A percentile compares a stretch with the other conserved stretches of the same genome.
These are phyloP conservation scores for Thymallus thymallus DNA, from an alignment of 2,113 vertebrate genomes.

Conservation along the genomic window DNA sequence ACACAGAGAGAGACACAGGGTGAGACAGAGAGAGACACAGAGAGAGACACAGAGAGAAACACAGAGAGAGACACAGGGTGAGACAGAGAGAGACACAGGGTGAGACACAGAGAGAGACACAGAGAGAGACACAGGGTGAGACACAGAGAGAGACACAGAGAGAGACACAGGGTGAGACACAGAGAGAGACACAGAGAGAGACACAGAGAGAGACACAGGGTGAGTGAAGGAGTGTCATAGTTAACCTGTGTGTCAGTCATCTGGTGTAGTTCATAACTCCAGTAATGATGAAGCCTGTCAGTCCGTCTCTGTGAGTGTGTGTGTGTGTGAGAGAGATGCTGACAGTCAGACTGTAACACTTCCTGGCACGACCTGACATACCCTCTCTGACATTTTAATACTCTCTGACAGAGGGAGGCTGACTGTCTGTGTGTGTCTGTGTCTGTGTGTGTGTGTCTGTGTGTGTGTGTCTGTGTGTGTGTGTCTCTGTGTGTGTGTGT, in stretches of 20 bases:
- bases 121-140: neutral
- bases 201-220: neutral
- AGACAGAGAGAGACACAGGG: too few species aligned
- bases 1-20: too few species aligned
- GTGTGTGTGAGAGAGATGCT: too few species aligned
- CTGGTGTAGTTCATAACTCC: neutral
- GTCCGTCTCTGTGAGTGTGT: too few species aligned
- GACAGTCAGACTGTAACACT: neutral
- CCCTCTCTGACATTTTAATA: neutral
- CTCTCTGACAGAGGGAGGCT: neutral
- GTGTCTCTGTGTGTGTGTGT: conserved; percentile 11
- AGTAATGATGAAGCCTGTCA: neutral
- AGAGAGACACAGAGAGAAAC: too few species aligned
- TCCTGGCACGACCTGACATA: neutral
- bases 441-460: neutral
- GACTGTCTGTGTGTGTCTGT: neutral
- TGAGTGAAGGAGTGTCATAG: neutral
- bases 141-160: neutral
- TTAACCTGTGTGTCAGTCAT: neutral
- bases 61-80: neutral
- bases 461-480: conserved; percentile 23
- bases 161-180: neutral
- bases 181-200: neutral
- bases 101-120: neutral
- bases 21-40: neutral